Percentiles rank a stretch among this genome's conserved stretches.
These are phyloP conservation scores for Cephalopachus bancanus DNA, from an alignment of 2,797 vertebrate species.

Conservation along the genomic window DNA sequence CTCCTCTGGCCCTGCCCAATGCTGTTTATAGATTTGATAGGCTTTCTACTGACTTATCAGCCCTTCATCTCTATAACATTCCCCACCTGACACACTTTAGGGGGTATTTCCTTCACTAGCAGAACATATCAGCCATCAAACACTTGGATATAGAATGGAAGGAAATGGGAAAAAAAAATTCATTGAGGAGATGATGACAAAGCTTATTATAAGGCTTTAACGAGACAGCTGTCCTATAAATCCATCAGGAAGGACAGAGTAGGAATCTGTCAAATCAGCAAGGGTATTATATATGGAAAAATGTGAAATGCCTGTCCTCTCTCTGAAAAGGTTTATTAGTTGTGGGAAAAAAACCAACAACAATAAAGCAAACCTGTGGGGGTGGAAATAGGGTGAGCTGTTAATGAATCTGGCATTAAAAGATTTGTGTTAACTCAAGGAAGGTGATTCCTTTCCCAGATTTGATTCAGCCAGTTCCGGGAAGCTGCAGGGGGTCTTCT, in stretches of 20 bases:
- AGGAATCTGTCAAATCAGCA: constrained; percentile 74
- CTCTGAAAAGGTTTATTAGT: constrained; percentile 49
- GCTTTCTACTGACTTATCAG: not conserved
- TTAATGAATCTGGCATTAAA: constrained; percentile 82
- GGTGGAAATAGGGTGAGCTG: constrained; percentile 63
- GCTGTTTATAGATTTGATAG: not conserved
- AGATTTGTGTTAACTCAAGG: constrained; percentile 71
- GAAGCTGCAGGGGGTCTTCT: constrained; percentile 64
- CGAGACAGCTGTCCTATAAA: constrained; percentile 61
- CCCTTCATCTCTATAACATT: not conserved
- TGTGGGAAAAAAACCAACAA: not conserved
- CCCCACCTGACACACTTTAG: accelerated
- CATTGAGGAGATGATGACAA: constrained; percentile 58
- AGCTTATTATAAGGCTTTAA: constrained; percentile 76
- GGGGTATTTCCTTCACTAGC: not conserved
- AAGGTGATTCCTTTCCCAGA: constrained; percentile 66
- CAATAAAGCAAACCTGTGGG: not conserved
- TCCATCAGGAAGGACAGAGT: constrained; percentile 54
- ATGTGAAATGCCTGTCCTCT: constrained; percentile 70
- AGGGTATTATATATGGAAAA: constrained; percentile 76
- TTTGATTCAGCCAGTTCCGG: constrained; percentile 50
- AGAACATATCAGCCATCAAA: not conserved
- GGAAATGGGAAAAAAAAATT: not conserved
- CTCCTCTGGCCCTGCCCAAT: not conserved
- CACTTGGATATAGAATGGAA: not conserved